Base-by-base conservation (phyloP, 2,888 invertebrate genomes). In the Sthenelais limicola region DNA sequence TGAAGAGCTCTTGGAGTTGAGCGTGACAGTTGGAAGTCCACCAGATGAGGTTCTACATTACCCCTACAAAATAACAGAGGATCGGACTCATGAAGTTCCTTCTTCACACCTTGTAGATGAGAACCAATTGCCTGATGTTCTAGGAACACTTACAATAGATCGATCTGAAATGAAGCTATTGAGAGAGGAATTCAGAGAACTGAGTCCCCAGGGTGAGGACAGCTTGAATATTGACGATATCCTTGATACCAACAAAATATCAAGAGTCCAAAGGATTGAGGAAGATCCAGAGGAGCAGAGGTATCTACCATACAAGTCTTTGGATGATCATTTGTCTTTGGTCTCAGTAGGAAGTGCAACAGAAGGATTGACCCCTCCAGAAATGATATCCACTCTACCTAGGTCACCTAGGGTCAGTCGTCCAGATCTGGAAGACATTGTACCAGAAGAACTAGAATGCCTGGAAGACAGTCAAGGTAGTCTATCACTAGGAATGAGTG, bases 281-380 rank as follows among this genome's bases (percentile, higher is more conserved):
- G 43, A 43, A 21, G 62, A 62, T 62, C 62, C 62, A 12, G 62
- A 62, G 26, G 62, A 62, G 24, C 62, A 62, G 24, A 1, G 35
- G 4, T 62, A 38, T 38, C 38, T 62, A 9, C 62, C 62, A 38
- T 62, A 26, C 43, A 62, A 62, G 43, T 62, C 62, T 21, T 28
- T 62, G 4, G 62, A 62, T 62, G 62, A 62, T 38, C 62, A 38
- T 24, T 9, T 62, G 18, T 62, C 62, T 5, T 28, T 62, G 1
- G 35, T 62, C 21, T 62, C 62, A n/a, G 62, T 62, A 4, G 62
- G 38, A 2, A 62, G 62, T 62, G 62, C 38, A 7, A 38, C 38
- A 21, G 62, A 62, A 21, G 62, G 62, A 1, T 28, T 62, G 4
- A 18, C 3, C 4, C 21, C 38, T 38, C 35, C 33, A 4, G 24